A percentile compares a stretch with the other conserved stretches of the same genome.
These are phyloP conservation scores for Spilogale gracilis DNA, from an alignment of 2,113 vertebrate genomes.

Conservation along the genomic window DNA sequence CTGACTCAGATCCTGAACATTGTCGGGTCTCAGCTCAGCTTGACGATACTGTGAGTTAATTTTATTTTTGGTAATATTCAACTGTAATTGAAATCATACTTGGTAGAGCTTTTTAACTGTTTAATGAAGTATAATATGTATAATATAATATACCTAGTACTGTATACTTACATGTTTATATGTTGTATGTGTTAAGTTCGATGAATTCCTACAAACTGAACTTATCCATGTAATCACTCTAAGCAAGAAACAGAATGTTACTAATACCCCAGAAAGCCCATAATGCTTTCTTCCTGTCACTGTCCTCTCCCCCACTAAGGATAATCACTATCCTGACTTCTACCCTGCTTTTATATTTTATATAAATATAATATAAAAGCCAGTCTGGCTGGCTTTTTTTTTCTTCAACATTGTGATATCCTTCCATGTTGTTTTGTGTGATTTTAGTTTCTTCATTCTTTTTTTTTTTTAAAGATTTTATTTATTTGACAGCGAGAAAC, in stretches of 20 bases:
- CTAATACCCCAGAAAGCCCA: neutral
- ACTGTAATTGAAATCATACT: conserved; percentile 26
- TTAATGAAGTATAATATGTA: neutral
- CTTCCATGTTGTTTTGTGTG: conserved; percentile 27
- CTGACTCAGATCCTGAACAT: conserved; percentile 96
- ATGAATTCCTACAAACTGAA: conserved; percentile 37
- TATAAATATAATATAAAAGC: neutral
- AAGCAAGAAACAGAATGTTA: conserved; percentile 3
- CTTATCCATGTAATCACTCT: neutral
- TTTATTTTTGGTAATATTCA: conserved; percentile 44
- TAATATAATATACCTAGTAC: neutral
- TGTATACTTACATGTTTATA: neutral
- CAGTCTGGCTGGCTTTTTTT: neutral
- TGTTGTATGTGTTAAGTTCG: neutral
- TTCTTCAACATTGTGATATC: neutral
- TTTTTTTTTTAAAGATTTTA: too few relatives aligned
- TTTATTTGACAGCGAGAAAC: too few relatives aligned
- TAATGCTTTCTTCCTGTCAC: neutral
- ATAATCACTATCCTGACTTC: conserved; percentile 1
- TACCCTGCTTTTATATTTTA: neutral
- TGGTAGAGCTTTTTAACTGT: neutral
- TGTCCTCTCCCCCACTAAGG: too few relatives aligned
- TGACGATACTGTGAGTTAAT: conserved; percentile 96
- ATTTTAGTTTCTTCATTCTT: conserved; percentile 5
- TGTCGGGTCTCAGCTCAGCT: conserved; percentile 97